phyloP scores from a whole-genome alignment of 2,113 vertebrate genomes.

The human region DNA sequence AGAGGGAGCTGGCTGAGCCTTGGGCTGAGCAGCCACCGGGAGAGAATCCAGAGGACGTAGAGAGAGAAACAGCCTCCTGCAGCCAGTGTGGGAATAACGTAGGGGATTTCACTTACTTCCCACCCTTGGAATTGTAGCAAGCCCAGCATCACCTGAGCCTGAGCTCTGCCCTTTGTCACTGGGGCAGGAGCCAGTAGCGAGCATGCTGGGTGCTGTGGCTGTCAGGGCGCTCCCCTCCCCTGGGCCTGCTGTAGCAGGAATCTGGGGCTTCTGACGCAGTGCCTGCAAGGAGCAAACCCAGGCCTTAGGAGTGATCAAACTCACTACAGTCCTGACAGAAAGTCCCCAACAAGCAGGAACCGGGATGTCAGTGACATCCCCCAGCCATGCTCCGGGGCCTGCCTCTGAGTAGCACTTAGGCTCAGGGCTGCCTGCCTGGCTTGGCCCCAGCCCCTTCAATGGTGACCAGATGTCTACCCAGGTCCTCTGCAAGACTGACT shows the following conservation, averaged over 20 bases:
- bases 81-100: neutral
- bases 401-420: neutral
- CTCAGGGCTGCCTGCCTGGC: neutral
- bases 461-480: neutral
- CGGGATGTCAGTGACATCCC: rapidly evolving
- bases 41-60: neutral
- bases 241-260: neutral
- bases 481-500: neutral
- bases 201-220: neutral
- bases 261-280: neutral
- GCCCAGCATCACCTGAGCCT: neutral
- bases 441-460: neutral
- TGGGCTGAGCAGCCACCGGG: neutral
- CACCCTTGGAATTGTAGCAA: neutral
- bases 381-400: no score
- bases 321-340: neutral
- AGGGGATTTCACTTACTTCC: no score
- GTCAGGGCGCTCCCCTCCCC: neutral
- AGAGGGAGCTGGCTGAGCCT: neutral
- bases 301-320: neutral
- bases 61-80: neutral
- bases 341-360: neutral
- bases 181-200: neutral
- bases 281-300: neutral
- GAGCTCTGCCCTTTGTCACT: neutral